A percentile compares a stretch with the other conserved stretches of the same genome.
Conservation (phyloP, 2,888 invertebrate genomes). For the Vandiemenella viatica region DNA sequence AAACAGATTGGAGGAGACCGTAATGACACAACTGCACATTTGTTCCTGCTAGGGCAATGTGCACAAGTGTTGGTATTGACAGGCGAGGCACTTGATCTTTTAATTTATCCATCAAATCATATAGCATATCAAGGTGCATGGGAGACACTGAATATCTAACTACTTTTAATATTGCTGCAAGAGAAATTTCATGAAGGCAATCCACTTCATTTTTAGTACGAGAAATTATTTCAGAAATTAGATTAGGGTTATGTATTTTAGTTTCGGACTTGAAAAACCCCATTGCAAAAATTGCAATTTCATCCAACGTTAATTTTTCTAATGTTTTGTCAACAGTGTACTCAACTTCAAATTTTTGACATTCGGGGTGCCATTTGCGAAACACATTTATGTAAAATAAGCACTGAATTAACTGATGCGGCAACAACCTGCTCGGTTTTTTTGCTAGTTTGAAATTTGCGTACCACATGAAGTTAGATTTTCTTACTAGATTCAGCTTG, state of each 20-base stretch:
- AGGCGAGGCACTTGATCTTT: conserved; percentile 39
- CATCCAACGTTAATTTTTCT: conserved; percentile 42
- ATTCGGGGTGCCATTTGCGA: conserved; percentile 32
- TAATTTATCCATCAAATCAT: conserved; percentile 37
- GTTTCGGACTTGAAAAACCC: conserved; percentile 65
- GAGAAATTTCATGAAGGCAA: conserved; percentile 43
- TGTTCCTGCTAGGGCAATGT: conserved; percentile 47
- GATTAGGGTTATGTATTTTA: conserved; percentile 35
- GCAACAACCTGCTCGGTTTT: conserved; percentile 41
- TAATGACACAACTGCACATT: conserved; percentile 34
- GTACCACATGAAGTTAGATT: conserved; percentile 39
- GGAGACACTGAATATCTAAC: conserved; percentile 41
- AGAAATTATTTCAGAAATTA: conserved; percentile 36
- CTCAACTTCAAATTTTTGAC: conserved; percentile 52
- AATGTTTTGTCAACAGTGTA: conserved; percentile 35
- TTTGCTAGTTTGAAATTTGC: conserved; percentile 37
- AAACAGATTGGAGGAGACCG: conserved; percentile 32
- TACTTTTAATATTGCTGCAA: conserved; percentile 49
- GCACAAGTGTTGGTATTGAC: conserved; percentile 45
- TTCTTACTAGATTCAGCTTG: conserved; percentile 36
- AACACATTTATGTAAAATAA: conserved; percentile 49
- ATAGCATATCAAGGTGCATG: conserved; percentile 31
- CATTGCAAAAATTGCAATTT: conserved; percentile 55
- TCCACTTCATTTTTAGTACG: conserved; percentile 35
- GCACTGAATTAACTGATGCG: conserved; percentile 46